Conservation (phyloP, 2,888 invertebrate species). For the Epirrita christyi region DNA sequence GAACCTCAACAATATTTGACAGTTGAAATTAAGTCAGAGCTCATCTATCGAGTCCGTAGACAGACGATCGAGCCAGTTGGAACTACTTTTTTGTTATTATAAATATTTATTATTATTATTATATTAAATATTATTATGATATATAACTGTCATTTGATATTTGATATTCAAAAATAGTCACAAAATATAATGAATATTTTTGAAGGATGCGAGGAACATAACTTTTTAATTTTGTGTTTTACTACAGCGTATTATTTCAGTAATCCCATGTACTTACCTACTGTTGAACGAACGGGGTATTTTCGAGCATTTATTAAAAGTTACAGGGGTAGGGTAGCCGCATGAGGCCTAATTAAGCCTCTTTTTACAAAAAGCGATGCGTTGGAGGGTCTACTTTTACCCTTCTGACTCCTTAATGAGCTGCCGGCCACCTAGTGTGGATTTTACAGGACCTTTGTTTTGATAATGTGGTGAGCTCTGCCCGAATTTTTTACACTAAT, state of each 20-base stretch:
- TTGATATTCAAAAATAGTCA: no score
- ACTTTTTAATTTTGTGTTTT: neutral
- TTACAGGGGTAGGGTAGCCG: slow-evolving; percentile 83
- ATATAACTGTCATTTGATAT: no score
- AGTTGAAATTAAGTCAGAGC: no score
- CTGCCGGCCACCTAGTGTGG: slow-evolving; percentile 74
- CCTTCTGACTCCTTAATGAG: slow-evolving; percentile 83
- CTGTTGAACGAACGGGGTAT: slow-evolving; percentile 68
- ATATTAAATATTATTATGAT: no score
- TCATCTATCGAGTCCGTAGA: no score
- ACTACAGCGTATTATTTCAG: slow-evolving; percentile 38
- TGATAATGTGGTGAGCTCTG: slow-evolving; percentile 60
- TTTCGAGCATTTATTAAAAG: slow-evolving; percentile 84
- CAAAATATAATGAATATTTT: no score
- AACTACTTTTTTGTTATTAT: no score
- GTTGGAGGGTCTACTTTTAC: slow-evolving; percentile 69
- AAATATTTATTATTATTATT: no score
- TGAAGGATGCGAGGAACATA: no score
- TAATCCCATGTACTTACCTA: slow-evolving; percentile 41
- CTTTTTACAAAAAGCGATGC: slow-evolving; percentile 80
- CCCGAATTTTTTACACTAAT: slow-evolving; percentile 56
- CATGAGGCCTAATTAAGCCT: slow-evolving; percentile 84
- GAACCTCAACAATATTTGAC: no score
- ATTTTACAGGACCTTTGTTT: slow-evolving; percentile 69
- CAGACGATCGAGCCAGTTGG: no score